Conservation (phyloP, 2,113 vertebrate genomes). For the Labeo catla region DNA sequence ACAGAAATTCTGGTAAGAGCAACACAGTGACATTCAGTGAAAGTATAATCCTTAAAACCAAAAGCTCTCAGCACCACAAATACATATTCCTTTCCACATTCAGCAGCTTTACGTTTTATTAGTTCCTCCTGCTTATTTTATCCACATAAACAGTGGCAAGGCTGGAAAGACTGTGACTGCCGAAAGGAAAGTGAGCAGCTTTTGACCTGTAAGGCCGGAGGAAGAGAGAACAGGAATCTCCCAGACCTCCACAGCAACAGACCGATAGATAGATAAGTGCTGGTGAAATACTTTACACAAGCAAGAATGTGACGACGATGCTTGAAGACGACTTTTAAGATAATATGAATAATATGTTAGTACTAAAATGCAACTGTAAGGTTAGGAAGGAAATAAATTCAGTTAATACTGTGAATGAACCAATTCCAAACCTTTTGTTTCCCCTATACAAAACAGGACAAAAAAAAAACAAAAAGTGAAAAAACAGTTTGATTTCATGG, state of each 20-base stretch:
- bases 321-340: conserved; percentile 54
- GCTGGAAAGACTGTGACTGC: conserved; percentile 31
- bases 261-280: conserved; percentile 29
- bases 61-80: conserved; percentile 27
- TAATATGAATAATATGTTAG: conserved; percentile 43
- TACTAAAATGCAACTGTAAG: conserved; percentile 43
- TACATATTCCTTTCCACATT: conserved; percentile 42
- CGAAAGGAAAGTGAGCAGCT: conserved; percentile 35
- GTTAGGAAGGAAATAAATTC: conserved; percentile 25
- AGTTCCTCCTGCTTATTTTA: neutral
- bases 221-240: conserved; percentile 30
- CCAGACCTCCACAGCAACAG: conserved; percentile 19
- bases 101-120: conserved; percentile 32
- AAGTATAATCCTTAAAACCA: conserved; percentile 31
- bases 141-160: conserved; percentile 23
- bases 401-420: conserved; percentile 44
- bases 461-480: conserved; percentile 55
- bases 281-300: conserved; percentile 43
- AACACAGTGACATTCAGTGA: conserved; percentile 39
- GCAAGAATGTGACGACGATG: conserved; percentile 39
- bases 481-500: conserved; percentile 39
- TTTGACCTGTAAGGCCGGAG: conserved; percentile 31
- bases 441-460: conserved; percentile 78
- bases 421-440: conserved; percentile 91
- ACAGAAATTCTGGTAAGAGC: conserved; percentile 31